Conservation (phyloP, 2,113 vertebrate species). For the Chauna torquata region DNA sequence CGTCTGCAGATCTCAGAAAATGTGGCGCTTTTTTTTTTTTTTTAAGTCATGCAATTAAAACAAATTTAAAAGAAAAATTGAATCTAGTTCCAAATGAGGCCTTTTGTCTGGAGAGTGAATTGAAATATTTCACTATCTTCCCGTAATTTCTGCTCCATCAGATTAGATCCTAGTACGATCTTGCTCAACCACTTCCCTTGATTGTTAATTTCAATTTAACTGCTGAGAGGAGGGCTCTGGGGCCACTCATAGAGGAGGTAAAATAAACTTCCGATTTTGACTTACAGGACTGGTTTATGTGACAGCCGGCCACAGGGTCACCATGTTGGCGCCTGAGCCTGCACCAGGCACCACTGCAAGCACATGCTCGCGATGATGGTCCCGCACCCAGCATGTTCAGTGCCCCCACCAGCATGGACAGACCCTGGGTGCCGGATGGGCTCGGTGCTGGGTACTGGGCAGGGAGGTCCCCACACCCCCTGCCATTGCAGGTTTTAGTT, state of each 20-base stretch:
- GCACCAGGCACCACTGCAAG: too few species aligned
- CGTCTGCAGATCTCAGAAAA: too few species aligned
- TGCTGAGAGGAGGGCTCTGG: neutral
- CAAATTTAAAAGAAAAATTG: neutral
- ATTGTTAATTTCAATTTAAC: neutral
- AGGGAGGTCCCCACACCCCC: too few species aligned
- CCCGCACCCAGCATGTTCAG: too few species aligned
- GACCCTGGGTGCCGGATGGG: too few species aligned
- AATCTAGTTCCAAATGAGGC: neutral
- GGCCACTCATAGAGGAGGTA: neutral
- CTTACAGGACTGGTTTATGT: neutral
- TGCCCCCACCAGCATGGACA: too few species aligned
- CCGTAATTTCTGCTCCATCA: neutral
- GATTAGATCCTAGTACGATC: neutral
- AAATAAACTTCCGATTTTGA: neutral
- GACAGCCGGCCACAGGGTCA: neutral
- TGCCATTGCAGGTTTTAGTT: neutral
- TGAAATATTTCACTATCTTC: constrained; percentile 6
- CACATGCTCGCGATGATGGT: too few species aligned
- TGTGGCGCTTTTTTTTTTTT: neutral
- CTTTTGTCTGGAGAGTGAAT: neutral
- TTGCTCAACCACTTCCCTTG: neutral
- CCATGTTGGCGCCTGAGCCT: too few species aligned
- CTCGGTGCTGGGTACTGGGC: too few species aligned
- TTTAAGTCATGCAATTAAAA: neutral